Evolutionary conservation across 1,140 invertebrate genomes (phyloP).

Genomic region (Eulimnadia texana): DNA sequence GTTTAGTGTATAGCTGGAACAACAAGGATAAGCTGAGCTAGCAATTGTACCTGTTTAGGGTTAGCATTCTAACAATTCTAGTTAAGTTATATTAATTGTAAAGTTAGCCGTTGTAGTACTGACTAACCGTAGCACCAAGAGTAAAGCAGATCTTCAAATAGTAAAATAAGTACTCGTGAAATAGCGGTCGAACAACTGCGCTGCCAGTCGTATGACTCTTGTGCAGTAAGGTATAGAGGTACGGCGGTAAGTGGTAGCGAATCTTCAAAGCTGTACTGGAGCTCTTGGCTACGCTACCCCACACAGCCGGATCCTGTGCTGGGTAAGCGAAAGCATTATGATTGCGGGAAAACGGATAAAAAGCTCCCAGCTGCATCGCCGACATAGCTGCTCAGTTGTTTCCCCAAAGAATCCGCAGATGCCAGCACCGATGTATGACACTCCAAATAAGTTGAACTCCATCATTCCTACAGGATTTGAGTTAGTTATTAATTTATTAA

Average conservation of each 20-base stretch:
- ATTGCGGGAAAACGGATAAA: conserved; percentile 32
- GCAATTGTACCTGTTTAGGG: too few relatives aligned
- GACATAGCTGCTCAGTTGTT: conserved; percentile 29
- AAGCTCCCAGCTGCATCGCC: conserved; percentile 29
- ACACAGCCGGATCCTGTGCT: conserved; percentile 25
- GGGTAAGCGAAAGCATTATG: conserved; percentile 25
- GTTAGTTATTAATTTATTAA: neutral
- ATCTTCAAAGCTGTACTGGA: conserved; percentile 25
- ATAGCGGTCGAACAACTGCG: conserved; percentile 31
- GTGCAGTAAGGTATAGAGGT: conserved; percentile 34
- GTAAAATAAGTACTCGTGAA: conserved; percentile 28
- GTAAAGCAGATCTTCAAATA: too few relatives aligned
- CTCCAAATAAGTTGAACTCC: conserved; percentile 30
- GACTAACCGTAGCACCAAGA: too few relatives aligned
- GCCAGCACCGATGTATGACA: conserved; percentile 36
- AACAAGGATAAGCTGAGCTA: too few relatives aligned
- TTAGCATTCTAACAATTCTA: too few relatives aligned
- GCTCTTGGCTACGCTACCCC: conserved; percentile 24
- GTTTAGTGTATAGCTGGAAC: too few relatives aligned
- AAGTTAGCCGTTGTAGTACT: too few relatives aligned
- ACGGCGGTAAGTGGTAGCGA: conserved; percentile 33
- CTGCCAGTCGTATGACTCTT: conserved; percentile 26
- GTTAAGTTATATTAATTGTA: too few relatives aligned
- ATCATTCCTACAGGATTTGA: too few relatives aligned
- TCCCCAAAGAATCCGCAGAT: conserved; percentile 36